Evolutionary conservation across 2,888 invertebrate genomes (phyloP), one percentile per base, ranked within the genome.

Genomic region (Pediacus dermestoides): DNA sequence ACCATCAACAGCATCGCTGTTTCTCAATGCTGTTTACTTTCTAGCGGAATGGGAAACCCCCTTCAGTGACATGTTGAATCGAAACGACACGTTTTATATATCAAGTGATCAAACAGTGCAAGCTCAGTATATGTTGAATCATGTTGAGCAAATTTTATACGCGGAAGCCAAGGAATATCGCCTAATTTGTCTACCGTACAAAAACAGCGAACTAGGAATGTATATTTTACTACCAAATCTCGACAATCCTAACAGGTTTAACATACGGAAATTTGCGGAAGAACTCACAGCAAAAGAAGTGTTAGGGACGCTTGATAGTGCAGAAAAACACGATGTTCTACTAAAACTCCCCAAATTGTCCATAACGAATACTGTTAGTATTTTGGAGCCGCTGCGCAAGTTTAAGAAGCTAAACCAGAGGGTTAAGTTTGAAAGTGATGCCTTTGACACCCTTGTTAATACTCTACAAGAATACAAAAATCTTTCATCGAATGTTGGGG

Each of bases 21-120:
- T 72, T 26, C 55, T 68, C 2, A 73, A 73, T 46, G 66, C 72
- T 3, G 58, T 73, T 13, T 72, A 72, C 50, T 73, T 74, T 44
- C 58, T 61, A 32, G 72, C 66, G 1, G 63, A 64, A 28, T 74
- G 74, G 74, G 64, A 68, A 46, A 61, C 59, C 2, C 72, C 73
- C 0, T 74, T 73, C 46, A 58, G 63, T 23, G 54, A 60, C 4
- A 53, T 60, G 34, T 30, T 66, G 4, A 73, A 72, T 35, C 48
- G 52, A 9, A 31, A 42, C 2, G 64, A 55, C 4, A 37, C 37
- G 2, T 71, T 71, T 52, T 41, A 46, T 18, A 48, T 58, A 1
- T 52, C 37, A 4, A 35, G 43, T 14, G 44, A 44, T n/a, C 46
- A 44, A 16, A 37, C 38, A 1, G 57, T 63, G 0, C 41, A 55